Conservation (phyloP, 2,113 vertebrate species). For the Fukomys damarensis region DNA sequence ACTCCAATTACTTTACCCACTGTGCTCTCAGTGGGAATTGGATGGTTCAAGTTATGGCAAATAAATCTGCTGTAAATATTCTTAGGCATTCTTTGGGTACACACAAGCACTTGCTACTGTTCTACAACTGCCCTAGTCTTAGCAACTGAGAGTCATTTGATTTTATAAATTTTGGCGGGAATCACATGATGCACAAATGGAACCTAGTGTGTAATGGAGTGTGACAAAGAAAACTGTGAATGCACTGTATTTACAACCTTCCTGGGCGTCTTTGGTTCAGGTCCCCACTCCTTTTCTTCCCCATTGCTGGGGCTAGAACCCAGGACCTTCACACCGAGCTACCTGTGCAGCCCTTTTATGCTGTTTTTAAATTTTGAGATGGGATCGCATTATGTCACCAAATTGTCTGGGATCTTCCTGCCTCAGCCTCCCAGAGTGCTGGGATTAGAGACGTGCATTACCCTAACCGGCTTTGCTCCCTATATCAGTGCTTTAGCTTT, state of each 20-base stretch:
- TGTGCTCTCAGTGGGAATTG: not conserved
- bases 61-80: not conserved
- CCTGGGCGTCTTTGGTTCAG: not conserved
- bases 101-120: not conserved
- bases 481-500: not conserved
- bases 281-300: not conserved
- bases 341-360: not conserved
- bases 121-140: not conserved
- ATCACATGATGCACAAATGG: not conserved
- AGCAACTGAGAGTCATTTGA: too few relatives aligned
- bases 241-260: not conserved
- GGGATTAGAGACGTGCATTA: not conserved
- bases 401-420: not conserved
- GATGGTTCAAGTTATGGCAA: not conserved
- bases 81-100: not conserved
- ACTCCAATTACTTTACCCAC: not conserved
- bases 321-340: too few relatives aligned
- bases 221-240: not conserved
- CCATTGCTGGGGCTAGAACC: not conserved
- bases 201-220: not conserved
- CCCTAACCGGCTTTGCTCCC: not conserved
- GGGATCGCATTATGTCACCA: not conserved
- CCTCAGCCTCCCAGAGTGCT: too few relatives aligned
- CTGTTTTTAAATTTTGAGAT: not conserved
- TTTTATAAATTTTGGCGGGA: not conserved